Evolutionary conservation across 2,797 vertebrate species (phyloP), one percentile per base, ranked within the genome.

Genomic region (Onychomys torridus): DNA sequence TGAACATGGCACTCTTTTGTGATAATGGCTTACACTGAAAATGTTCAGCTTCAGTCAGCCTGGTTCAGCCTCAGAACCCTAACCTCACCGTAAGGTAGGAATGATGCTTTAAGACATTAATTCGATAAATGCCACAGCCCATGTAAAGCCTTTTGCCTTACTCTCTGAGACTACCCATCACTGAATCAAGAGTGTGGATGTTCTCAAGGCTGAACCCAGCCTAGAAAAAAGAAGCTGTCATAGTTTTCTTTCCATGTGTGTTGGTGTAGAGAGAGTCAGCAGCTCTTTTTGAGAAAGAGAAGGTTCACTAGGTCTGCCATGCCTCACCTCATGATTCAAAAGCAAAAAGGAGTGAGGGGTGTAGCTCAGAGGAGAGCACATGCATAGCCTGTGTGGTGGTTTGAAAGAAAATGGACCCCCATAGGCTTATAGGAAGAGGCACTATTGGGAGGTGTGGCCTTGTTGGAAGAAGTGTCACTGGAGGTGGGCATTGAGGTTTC

Each of bases 221-320:
- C 61, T 78, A 49, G 55, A 89, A 55, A 19, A 73, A 57, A 76
- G 17, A 65, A 52, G 2, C n/a, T 40, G 23, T 5, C 21, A 12
- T 2, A 59, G 40, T 78, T 92, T 93, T 85, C 16, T 81, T 77
- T 65, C 55, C 61, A n/a, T 27, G 63, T 89, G 77, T n/a, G 52
- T 65, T 32, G 43, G 32, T 43, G 2, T 43, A 37, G 12, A 73
- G n/a, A 71, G 67, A 9, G 29, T 13, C 49, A 10, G 4, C 34
- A 78, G 37, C 1, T 3, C n/a, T 87, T 49, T 23, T 16, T 92
- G 52, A 92, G 57, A 92, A 94, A 85, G 65, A 92, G 67, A 91
- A 93, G 2, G 67, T 59, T 73, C 55, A 16, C 11, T 43, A 37
- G 71, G 63, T 52, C 63, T 25, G 10, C 27, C 73, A 90, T 61